A percentile compares a stretch with the other conserved stretches of the same genome.
Evolutionary conservation across 2,888 invertebrate genomes (phyloP).

Genomic region (Apodemia zela): DNA sequence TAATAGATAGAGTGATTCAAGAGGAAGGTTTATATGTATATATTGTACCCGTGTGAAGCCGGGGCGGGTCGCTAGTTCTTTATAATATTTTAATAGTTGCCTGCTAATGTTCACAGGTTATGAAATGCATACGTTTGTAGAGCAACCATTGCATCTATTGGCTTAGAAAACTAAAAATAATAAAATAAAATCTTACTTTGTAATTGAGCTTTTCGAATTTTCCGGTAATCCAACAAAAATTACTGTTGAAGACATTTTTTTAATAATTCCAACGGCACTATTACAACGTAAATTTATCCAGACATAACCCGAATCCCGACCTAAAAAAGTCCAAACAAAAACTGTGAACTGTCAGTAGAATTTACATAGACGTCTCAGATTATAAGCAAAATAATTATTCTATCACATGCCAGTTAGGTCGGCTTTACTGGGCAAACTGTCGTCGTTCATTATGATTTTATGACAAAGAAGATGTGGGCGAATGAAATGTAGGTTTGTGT

Average conservation of each 20-base stretch:
- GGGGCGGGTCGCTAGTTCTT: too few species aligned
- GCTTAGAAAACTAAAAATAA: neutral
- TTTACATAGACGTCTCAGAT: conserved; percentile 25
- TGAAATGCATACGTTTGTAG: too few species aligned
- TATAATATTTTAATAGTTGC: too few species aligned
- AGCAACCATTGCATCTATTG: too few species aligned
- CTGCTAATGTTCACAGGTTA: too few species aligned
- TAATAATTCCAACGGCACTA: conserved; percentile 31
- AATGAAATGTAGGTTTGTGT: conserved; percentile 50
- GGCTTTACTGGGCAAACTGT: conserved; percentile 53
- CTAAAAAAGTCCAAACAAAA: conserved; percentile 21
- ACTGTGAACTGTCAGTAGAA: conserved; percentile 27
- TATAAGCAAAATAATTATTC: conserved; percentile 23
- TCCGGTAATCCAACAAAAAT: conserved; percentile 80
- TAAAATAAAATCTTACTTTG: conserved; percentile 52
- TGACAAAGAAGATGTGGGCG: conserved; percentile 60
- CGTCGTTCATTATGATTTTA: conserved; percentile 48
- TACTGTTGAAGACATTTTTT: conserved; percentile 82
- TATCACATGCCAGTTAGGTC: conserved; percentile 51
- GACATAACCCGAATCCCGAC: conserved; percentile 30
- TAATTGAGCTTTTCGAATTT: conserved; percentile 83
- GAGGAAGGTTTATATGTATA: too few species aligned
- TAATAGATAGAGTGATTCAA: too few species aligned
- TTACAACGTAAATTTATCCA: conserved; percentile 38
- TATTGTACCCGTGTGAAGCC: too few species aligned